A percentile compares a stretch with the other conserved stretches of the same genome.
Conservation (phyloP, 2,888 invertebrate genomes). For the Drosophila mercatorum region DNA sequence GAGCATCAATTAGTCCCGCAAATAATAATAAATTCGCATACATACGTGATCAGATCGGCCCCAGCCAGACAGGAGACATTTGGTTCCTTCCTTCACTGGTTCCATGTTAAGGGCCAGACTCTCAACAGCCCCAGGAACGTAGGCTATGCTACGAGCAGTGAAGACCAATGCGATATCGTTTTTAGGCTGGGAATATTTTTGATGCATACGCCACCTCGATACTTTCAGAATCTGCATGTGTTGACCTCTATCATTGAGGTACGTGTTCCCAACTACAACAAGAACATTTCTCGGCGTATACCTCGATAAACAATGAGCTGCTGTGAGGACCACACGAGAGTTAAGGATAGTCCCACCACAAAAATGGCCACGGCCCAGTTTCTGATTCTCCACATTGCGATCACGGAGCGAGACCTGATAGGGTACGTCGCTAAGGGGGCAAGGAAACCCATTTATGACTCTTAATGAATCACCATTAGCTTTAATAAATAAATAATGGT, state of each 20-base stretch:
- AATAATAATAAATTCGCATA: background rate
- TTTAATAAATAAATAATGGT: background rate
- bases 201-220: background rate
- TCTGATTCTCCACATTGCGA: rapidly evolving
- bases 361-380: background rate
- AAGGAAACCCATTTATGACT: background rate
- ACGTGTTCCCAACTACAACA: background rate
- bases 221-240: background rate
- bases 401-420: background rate
- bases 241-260: rapidly evolving
- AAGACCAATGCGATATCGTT: background rate
- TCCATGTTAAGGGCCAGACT: background rate
- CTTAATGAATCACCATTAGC: rapidly evolving
- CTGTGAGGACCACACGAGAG: background rate
- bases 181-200: rapidly evolving
- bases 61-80: background rate
- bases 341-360: background rate
- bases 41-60: background rate
- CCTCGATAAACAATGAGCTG: background rate
- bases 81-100: background rate
- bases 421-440: rapidly evolving
- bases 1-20: background rate
- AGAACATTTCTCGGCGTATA: rapidly evolving
- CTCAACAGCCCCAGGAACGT: background rate
- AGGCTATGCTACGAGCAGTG: background rate